Evolutionary conservation across 2,113 vertebrate genomes (phyloP).

Genomic region (Chaetorhynchus papuensis): DNA sequence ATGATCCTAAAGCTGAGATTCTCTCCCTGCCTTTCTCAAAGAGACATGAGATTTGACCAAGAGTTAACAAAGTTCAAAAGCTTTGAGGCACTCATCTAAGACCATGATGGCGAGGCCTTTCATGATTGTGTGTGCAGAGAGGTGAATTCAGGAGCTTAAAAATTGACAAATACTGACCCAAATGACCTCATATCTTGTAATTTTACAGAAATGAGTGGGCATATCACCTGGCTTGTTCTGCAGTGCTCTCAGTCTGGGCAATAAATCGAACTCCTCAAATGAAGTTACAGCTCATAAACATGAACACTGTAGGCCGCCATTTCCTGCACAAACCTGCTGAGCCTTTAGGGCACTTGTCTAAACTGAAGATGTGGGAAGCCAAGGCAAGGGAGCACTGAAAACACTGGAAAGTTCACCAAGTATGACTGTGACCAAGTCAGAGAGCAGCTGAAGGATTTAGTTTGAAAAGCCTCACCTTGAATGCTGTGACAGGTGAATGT

Average conservation of each 20-base stretch:
- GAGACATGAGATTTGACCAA: not conserved
- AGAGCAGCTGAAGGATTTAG: not conserved
- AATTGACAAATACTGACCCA: not conserved
- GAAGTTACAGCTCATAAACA: not conserved
- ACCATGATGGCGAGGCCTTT: not conserved
- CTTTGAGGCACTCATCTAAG: not conserved
- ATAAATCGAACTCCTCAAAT: not conserved
- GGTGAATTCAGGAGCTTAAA: not conserved
- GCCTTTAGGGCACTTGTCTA: not conserved
- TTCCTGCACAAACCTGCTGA: not conserved
- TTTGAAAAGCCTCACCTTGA: not conserved
- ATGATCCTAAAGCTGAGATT: not conserved
- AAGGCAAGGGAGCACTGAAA: not conserved
- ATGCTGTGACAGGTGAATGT: not conserved
- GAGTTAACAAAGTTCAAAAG: not conserved
- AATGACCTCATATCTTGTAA: not conserved
- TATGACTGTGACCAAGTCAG: fast-evolving
- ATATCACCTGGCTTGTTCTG: not conserved
- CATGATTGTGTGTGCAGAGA: not conserved
- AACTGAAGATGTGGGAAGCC: not conserved
- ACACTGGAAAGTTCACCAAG: not conserved
- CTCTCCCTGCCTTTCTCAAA: not conserved
- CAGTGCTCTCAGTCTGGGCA: not conserved
- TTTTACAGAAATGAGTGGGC: not conserved
- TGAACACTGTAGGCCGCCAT: fast-evolving